Percentiles rank a stretch among this genome's conserved stretches.
Evolutionary conservation across 2,888 invertebrate species (phyloP).

Genomic region (Callimorpha dominula): DNA sequence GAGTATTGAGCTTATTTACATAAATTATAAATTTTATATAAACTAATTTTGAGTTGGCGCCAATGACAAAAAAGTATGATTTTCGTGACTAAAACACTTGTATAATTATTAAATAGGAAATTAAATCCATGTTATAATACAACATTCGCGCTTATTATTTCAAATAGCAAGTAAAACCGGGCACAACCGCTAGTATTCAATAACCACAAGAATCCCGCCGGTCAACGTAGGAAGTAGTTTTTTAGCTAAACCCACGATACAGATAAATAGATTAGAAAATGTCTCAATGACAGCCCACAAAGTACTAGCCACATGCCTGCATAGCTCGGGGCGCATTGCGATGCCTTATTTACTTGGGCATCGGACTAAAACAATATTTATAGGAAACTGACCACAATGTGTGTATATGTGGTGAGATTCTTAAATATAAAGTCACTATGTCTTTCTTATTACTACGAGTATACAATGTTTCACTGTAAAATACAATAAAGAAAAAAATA

Average conservation of each 20-base stretch:
- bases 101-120: no score
- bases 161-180: neutral
- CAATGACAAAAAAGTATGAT: no score
- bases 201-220: neutral
- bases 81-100: no score
- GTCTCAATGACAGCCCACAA: conserved; percentile 28
- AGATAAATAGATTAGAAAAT: conserved; percentile 36
- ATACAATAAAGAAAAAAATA: no score
- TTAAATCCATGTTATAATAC: no score
- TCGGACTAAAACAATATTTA: neutral
- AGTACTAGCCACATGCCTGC: conserved; percentile 7
- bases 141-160: no score
- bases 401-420: neutral
- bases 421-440: neutral
- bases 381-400: neutral
- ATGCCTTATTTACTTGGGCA: neutral
- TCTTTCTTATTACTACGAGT: neutral
- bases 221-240: conserved; percentile 16
- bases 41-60: no score
- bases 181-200: neutral
- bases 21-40: no score
- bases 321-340: conserved; percentile 9
- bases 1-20: no score
- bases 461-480: neutral
- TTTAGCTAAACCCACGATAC: conserved; percentile 25